Conservation (phyloP, 1,140 invertebrate species). For the Antheraea pernyi region DNA sequence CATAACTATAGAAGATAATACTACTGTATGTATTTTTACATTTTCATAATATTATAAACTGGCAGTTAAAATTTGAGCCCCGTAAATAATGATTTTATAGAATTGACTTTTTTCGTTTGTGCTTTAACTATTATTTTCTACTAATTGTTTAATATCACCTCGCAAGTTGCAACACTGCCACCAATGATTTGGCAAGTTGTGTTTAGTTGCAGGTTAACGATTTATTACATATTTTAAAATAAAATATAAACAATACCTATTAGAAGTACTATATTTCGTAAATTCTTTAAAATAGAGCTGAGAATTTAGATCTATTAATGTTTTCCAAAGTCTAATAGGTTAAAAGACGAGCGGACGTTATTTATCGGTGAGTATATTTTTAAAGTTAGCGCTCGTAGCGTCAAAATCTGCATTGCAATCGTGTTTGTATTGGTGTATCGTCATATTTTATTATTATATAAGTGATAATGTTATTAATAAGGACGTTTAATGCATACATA, state of each 20-base stretch:
- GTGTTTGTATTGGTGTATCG: constrained; percentile 40
- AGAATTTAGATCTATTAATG: neutral
- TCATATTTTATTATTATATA: constrained; percentile 52
- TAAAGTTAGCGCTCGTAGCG: constrained; percentile 51
- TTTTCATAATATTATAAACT: too few species aligned
- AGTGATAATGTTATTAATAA: constrained; percentile 53
- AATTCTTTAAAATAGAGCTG: neutral
- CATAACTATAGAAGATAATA: too few species aligned
- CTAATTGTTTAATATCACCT: too few species aligned
- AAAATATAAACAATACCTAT: constrained; percentile 19
- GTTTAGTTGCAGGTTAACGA: neutral
- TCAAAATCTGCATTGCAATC: constrained; percentile 38
- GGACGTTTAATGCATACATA: constrained; percentile 36
- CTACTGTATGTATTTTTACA: too few species aligned
- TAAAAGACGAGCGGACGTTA: constrained; percentile 14
- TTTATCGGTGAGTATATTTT: constrained; percentile 43
- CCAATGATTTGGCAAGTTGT: constrained; percentile 57
- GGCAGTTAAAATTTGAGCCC: too few species aligned
- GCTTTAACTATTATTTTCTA: too few species aligned
- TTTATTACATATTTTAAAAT: neutral
- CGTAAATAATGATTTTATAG: too few species aligned
- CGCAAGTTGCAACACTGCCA: neutral
- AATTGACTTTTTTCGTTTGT: too few species aligned
- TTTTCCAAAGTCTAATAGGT: neutral
- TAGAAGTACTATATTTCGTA: neutral